Evolutionary conservation across 1,140 invertebrate species (phyloP).

Genomic region (Liolophura sinensis): DNA sequence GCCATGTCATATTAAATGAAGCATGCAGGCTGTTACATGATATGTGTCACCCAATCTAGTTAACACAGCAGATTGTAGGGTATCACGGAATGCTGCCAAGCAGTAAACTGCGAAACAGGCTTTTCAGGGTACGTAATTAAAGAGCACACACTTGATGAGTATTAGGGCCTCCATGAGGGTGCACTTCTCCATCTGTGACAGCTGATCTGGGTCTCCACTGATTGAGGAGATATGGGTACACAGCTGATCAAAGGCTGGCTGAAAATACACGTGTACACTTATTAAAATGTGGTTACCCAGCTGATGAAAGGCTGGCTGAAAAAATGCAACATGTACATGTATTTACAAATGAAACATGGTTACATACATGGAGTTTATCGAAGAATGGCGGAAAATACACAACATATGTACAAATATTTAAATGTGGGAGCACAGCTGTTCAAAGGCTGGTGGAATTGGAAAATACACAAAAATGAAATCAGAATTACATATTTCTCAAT

Average conservation of each 20-base stretch:
- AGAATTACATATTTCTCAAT: conserved; percentile 1
- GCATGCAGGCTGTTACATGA: too few relatives aligned
- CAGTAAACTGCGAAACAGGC: too few relatives aligned
- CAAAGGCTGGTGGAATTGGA: not conserved
- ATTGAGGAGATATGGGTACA: conserved; percentile 73
- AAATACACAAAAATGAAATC: not conserved
- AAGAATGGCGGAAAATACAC: conserved; percentile 76
- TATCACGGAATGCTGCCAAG: too few relatives aligned
- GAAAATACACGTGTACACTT: conserved; percentile 48
- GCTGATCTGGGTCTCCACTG: conserved; percentile 67
- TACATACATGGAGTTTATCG: conserved; percentile 79
- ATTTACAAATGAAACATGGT: conserved; percentile 67
- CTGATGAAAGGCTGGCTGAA: not conserved
- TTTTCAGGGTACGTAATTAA: too few relatives aligned
- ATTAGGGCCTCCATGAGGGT: conserved; percentile 66
- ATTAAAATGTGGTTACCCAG: not conserved
- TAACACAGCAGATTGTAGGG: too few relatives aligned
- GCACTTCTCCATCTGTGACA: conserved; percentile 83
- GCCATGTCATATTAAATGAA: too few relatives aligned
- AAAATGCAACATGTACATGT: not conserved
- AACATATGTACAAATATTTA: not conserved
- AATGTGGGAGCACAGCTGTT: not conserved
- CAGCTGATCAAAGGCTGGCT: conserved; percentile 86
- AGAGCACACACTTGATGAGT: conserved; percentile 52
- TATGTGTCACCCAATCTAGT: too few relatives aligned